phyloP scores from a whole-genome alignment of 2,113 vertebrate species.

The mouse (Mus musculus) region GRCm39 chr2:120692501-120693000 shows the following conservation, averaged over 20 bases:
- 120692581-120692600: constrained; percentile 55
- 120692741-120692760: constrained; percentile 9
- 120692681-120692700: constrained; percentile 46
- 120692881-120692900: constrained; percentile 64
- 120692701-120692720: constrained; percentile 33
- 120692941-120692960: constrained; percentile 56
- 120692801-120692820: constrained; percentile 44
- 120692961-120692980: constrained; percentile 74
- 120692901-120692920: constrained; percentile 73
- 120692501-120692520: background rate
- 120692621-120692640: constrained; percentile 56
- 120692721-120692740: background rate
- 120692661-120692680: constrained; percentile 51
- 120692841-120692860: constrained; percentile 43
- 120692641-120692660: constrained; percentile 37
- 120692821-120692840: constrained; percentile 30
- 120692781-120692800: constrained; percentile 53
- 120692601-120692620: constrained; percentile 26
- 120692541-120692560: constrained; percentile 57
- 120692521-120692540: background rate
- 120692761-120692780: constrained; percentile 28
- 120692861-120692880: constrained; percentile 67
- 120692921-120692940: constrained; percentile 38
- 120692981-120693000: constrained; percentile 79
- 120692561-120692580: constrained; percentile 17